phyloP scores from a whole-genome alignment of 2,797 vertebrate genomes.

The Coccyzus lansbergi region DNA sequence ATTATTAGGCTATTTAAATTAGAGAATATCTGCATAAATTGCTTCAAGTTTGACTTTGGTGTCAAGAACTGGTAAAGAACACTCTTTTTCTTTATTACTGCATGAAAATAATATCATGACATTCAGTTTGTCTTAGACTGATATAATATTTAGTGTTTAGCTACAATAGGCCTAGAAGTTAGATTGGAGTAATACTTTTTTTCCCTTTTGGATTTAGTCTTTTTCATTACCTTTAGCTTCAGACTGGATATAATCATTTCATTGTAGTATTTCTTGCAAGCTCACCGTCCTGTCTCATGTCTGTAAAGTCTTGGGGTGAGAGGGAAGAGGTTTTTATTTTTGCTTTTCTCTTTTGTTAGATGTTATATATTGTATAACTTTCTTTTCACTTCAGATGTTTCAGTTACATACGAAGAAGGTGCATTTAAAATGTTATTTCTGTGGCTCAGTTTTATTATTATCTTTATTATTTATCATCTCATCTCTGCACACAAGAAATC shows the following conservation, averaged over 20 bases:
- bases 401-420: background rate
- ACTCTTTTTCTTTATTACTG: background rate
- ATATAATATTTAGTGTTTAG: background rate
- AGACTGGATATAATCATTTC: background rate
- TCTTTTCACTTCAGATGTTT: slow-evolving; percentile 18
- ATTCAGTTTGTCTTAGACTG: background rate
- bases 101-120: background rate
- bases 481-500: background rate
- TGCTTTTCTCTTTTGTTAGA: background rate
- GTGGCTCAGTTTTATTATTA: background rate
- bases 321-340: background rate
- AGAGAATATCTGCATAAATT: background rate
- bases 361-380: background rate
- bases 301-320: background rate
- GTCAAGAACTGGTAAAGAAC: background rate
- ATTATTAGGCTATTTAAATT: too few relatives aligned
- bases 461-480: slow-evolving; percentile 8
- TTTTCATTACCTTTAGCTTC: background rate
- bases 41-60: background rate
- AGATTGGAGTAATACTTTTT: background rate
- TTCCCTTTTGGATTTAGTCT: background rate
- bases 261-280: background rate
- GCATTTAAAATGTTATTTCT: background rate
- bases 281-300: background rate
- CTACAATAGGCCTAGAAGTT: background rate